Evolutionary conservation across 64 coral and sea anemone species (phyloP), one percentile per base, ranked within the genome.

Genomic region (Stichodactyla mertensii): DNA sequence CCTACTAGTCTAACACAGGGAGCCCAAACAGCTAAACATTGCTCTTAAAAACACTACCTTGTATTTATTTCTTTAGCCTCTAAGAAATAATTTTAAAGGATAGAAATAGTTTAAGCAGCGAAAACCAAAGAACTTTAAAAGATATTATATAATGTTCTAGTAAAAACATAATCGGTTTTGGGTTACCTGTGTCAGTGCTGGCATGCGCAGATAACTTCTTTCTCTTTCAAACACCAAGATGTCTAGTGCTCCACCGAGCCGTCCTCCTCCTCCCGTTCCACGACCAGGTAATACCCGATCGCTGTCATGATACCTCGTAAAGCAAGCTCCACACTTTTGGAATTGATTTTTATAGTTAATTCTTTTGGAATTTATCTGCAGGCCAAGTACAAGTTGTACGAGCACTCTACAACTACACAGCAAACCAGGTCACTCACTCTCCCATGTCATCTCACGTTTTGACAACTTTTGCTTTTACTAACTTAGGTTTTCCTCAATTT

Each of bases 361-460:
- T 61, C 7, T 57, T 61, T 27, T 59, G 84, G 55, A 36, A 23
- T 83, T 71, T 23, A 24, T 83, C 16, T 87, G 5, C 59, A 97
- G 94, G 83, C 52, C 94, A 97, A 85, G 94, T 97, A 6, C 94
- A 97, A 85, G 94, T 97, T 62, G 94, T 97, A 0, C 88, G 95
- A 84, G 95, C 95, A 2, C 55, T 61, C 19, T 97, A 61, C 86
- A 97, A 97, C 79, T 97, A 97, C 66, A 91, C 89, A 36, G 95
- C 95, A 16, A 88, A 91, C 71, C 95, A 97, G 89, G 95, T 97
- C 66, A 70, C 16, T 52, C 18, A 27, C 15, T 53, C 10, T 20
- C 6, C 18, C 51, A 20, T 55, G 51, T 28, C 24, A 74, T 28
- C 3, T 74, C 8, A 26, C n/a, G 69, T 4, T 2, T 31, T 74